Evolutionary conservation across 1,140 invertebrate genomes (phyloP), one percentile per base, ranked within the genome.

Genomic region (Hycleus cichorii): DNA sequence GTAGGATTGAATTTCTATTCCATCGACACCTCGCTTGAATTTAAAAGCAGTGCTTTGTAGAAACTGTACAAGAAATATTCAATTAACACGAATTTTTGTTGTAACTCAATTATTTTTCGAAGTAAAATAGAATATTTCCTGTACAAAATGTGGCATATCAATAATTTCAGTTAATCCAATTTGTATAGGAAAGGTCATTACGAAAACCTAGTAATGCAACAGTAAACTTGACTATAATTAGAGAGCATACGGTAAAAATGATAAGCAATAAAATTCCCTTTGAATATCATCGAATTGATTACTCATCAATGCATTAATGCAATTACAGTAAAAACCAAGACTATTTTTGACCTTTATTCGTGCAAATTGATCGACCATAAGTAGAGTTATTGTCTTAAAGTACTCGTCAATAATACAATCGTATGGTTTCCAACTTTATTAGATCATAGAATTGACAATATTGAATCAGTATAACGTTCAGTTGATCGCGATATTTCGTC

Each of bases 111-210:
- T 44, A 32, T 32, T 32, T 1, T 32, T 18, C 52, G 43, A 18
- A 50, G 25, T 3, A 39, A 38, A 4, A 10, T 40, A 42, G 49
- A 62, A 54, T 69, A 67, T 64, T 64, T 66, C 57, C 49, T 61
- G 59, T 57, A 59, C 56, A 59, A 58, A 67, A 71, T 68, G 67
- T 71, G 69, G 69, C 67, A 70, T 70, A 71, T 71, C 68, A 60
- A 63, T 65, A 24, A 57, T 26, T 48, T 45, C 12, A 55, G 10
- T 45, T 56, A 47, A 56, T 39, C 47, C 43, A n/a, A 48, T 56
- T 56, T 39, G 26, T 42, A 56, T 38, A 11, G 38, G n/a, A 7
- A 38, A 56, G 53, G 47, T 56, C 51, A 39, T 39, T 26, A 39
- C 7, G 51, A 53, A 53, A 46, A 45, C 51, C 32, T 53, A 46